Base-by-base conservation (phyloP, 1,140 invertebrate species). In the Anoplophora glabripennis region DNA sequence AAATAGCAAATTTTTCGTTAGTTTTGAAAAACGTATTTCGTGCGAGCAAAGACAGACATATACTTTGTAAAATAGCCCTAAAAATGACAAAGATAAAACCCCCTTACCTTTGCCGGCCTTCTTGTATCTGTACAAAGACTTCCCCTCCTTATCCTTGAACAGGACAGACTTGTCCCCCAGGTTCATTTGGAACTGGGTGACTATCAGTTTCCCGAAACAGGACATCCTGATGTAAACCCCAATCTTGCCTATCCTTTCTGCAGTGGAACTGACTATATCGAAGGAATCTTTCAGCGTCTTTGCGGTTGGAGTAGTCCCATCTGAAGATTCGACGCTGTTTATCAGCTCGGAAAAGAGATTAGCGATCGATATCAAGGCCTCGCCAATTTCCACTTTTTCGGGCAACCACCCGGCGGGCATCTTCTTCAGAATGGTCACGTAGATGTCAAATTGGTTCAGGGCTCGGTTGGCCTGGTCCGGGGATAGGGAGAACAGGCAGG, bases 141-240 rank as follows among this genome's bases (percentile, higher is more conserved):
- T 71, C 12, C 74, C 74, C 36, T 74, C 71, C 52, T 72, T 72
- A 36, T 72, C 73, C 53, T 76, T 75, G 52, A 76, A 76, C 3
- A 74, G 55, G 0, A 76, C 74, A 2, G 72, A 73, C 49, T 75
- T 75, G 49, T 76, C 74, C 14, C 72, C 61, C 38, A 73, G 40
- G 53, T 76, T 76, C 74, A 76, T 76, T 74, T 85, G 81, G 66
- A 86, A 87, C 63, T 83, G 81, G 2, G 86, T 87, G 4, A 86
- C 76, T 33, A 86, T 85, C 57, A 85, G 75, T 63, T 81, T 81
- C 10, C 85, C 86, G 59, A 86, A 86, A 64, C 83, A 84, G 7
- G 84, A 84, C 65, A 83, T 78, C 8, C 85, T 72, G 5, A 83
- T 69, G 75, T 80, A 82, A 57, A 85, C 76, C 65, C 80, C 64